Evolutionary conservation across 1,140 invertebrate species (phyloP).

Genomic region (Bombyx mandarina): DNA sequence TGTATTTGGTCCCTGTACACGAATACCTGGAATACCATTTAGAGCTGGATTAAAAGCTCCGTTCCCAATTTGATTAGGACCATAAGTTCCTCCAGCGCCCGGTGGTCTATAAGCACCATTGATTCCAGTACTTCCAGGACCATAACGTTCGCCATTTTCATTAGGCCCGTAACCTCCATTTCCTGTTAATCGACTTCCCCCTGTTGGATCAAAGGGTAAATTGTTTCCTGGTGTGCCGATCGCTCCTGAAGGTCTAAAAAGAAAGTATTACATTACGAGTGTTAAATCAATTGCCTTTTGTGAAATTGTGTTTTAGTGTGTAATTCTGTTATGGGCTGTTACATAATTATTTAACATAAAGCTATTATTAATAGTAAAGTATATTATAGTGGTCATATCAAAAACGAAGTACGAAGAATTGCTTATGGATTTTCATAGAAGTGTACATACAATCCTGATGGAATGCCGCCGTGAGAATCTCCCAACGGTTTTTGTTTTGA

Average conservation of each 20-base stretch:
- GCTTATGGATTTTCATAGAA: no score
- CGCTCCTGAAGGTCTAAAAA: constrained; percentile 3
- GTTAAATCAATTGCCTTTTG: no score
- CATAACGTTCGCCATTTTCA: constrained; percentile 6
- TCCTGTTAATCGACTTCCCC: not conserved
- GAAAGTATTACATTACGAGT: no score
- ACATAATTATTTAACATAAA: not conserved
- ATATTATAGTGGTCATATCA: not conserved
- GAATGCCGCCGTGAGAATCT: not conserved
- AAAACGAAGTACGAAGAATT: not conserved
- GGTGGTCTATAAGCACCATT: constrained; percentile 11
- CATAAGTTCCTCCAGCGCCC: constrained; percentile 5
- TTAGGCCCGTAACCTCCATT: constrained; percentile 2
- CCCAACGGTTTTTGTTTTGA: constrained; percentile 24
- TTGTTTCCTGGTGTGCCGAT: not conserved
- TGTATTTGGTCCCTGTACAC: constrained; percentile 3
- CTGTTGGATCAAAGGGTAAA: not conserved
- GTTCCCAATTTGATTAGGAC: constrained; percentile 12
- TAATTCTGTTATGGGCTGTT: not conserved
- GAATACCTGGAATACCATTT: not conserved
- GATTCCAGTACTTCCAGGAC: not conserved
- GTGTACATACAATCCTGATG: constrained; percentile 10
- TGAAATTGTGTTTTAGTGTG: not conserved
- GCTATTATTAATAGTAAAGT: not conserved
- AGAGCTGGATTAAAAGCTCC: constrained; percentile 2